Evolutionary conservation across 2,113 vertebrate genomes (phyloP), one percentile per base, ranked within the genome.

Genomic region (Siphamia tubifer): DNA sequence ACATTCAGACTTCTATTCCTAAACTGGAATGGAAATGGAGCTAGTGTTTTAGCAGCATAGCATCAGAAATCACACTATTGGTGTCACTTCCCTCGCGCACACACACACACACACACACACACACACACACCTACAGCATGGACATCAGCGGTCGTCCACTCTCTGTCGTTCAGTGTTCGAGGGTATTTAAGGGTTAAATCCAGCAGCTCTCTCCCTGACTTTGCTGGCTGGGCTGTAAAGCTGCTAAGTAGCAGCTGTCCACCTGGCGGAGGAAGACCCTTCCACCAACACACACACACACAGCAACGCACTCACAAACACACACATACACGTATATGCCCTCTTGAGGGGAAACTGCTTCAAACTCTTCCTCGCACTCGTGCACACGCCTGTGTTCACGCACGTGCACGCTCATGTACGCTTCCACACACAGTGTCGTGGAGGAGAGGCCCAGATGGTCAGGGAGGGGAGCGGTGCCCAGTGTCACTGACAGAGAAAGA

Each of bases 181-280:
- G 23, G 61, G 25, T 24, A 39, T 51, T 47, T 69, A 87, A 68
- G 86, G 51, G 89, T 90, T 91, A 89, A 87, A 62, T 55, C 57
- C 53, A 45, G 63, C 73, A 81, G 74, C 60, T 61, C 68, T 63
- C 61, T 84, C 66, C 28, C 83, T 78, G 81, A 82, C 84, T 85
- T 87, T 80, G 75, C 85, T 83, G 85, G 81, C 84, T 74, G 57
- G 40, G 72, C 79, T 81, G 81, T 83, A 84, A 85, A 81, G 88
- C 77, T 74, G 69, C 87, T 88, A 90, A 91, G 84, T 83, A 90
- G 83, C 91, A 92, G 87, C 89, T 92, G 91, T 90, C 88, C 85
- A 91, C 89, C 90, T 92, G 91, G 91, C 91, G 79, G 80, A 90
- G 83, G 76, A 89, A 84, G 74, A 69, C 68, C 56, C 73, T 83